Evolutionary conservation across 2,113 vertebrate species (phyloP).

Genomic region (Cololabis saira): DNA sequence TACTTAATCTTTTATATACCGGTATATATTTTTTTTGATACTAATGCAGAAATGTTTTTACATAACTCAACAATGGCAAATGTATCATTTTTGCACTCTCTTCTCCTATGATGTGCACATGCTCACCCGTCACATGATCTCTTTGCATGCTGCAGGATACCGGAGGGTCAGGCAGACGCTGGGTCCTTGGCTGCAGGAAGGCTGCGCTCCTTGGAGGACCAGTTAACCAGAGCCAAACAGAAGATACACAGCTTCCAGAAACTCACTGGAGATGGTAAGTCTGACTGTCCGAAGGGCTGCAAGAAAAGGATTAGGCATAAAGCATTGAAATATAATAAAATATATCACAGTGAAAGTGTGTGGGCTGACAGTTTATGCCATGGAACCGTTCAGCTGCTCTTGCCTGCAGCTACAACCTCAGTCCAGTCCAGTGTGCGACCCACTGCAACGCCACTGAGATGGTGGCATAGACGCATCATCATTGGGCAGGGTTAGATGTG

Average conservation of each 20-base stretch:
- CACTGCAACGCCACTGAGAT: conserved; percentile 16
- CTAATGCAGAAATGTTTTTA: background rate
- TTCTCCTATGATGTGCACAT: background rate
- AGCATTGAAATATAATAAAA: conserved; percentile 25
- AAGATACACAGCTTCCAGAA: conserved; percentile 97
- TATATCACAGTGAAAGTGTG: background rate
- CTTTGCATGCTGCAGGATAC: conserved; percentile 84
- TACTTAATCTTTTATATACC: too few relatives aligned
- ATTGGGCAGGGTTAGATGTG: conserved; percentile 29
- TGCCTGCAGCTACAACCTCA: conserved; percentile 32
- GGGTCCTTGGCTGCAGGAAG: conserved; percentile 88
- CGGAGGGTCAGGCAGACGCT: conserved; percentile 92
- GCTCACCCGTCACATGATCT: conserved; percentile 11
- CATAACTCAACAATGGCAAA: background rate
- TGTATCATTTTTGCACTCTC: background rate
- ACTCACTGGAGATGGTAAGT: conserved; percentile 89
- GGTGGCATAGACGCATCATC: conserved; percentile 16
- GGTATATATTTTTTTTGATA: too few relatives aligned
- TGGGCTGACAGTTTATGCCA: conserved; percentile 14
- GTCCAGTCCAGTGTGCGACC: conserved; percentile 23
- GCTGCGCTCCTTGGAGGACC: conserved; percentile 93
- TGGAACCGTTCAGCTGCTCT: conserved; percentile 27
- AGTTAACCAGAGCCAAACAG: conserved; percentile 95
- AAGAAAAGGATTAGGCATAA: conserved; percentile 24
- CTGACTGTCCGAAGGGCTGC: background rate